A percentile compares a stretch with the other conserved stretches of the same genome.
Conservation (phyloP, 2,888 invertebrate species). For the Elaeidobius kamerunicus region DNA sequence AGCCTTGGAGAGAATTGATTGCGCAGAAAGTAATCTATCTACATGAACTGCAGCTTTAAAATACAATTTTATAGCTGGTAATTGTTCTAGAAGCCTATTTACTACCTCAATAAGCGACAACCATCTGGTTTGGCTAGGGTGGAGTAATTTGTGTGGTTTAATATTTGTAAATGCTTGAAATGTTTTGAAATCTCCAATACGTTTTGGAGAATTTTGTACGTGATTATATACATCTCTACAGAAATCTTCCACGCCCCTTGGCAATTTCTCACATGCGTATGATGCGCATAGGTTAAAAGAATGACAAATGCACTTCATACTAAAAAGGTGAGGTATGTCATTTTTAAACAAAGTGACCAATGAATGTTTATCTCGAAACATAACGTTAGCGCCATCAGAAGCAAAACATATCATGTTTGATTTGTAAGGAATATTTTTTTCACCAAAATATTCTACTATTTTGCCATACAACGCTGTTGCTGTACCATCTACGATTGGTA, state of each 20-base stretch:
- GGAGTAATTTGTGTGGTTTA: slow-evolving; percentile 4
- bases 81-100: not conserved
- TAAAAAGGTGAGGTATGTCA: slow-evolving; percentile 31
- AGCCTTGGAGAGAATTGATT: not conserved
- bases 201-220: not conserved
- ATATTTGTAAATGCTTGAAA: slow-evolving; percentile 1
- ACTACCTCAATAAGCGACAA: not conserved
- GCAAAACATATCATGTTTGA: slow-evolving; percentile 32
- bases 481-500: slow-evolving; percentile 6
- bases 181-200: not conserved
- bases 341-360: slow-evolving; percentile 22
- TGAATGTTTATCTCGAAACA: slow-evolving; percentile 30
- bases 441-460: not conserved
- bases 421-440: slow-evolving; percentile 25
- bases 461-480: not conserved
- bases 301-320: slow-evolving; percentile 38
- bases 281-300: slow-evolving; percentile 37
- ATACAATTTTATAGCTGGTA: not conserved
- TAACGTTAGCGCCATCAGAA: slow-evolving; percentile 28
- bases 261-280: slow-evolving; percentile 37
- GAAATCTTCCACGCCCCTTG: slow-evolving; percentile 32
- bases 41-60: not conserved
- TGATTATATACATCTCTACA: slow-evolving; percentile 1
- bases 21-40: not conserved
- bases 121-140: slow-evolving; percentile 2